Base-by-base conservation (phyloP, 2,888 invertebrate genomes). In the Theretra japonica region DNA sequence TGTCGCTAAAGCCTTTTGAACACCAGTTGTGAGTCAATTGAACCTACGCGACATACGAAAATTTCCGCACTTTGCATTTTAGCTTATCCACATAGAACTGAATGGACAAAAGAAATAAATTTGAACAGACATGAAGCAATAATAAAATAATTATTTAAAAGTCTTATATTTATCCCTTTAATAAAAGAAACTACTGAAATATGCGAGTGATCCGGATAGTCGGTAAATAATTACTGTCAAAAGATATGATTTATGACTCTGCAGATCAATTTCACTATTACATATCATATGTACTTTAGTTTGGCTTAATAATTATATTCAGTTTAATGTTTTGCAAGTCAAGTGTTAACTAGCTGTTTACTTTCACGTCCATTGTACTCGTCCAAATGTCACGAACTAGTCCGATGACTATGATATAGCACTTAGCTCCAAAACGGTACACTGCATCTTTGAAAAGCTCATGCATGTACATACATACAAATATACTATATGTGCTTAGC, bases 381-480 rank as follows among this genome's bases (percentile, higher is more conserved):
- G 30, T 60, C 30, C 30, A 30, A 21, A 58, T 25, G 58, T 41
- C 41, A 41, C 41, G 41, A 41, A 41, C 41, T 58, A 23, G 58
- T 23, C 25, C 58, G 21, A 58, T 19, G 30, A 25, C 60, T 60
- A n/a, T 60, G 60, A 60, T 30, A 33, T 60, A 30, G 19, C 19
- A 60, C n/a, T 30, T 60, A 58, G 30, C 60, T 30, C 30, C 30
- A 60, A 60, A 60, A 60, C n/a, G n/a, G 4, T 30, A 19, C 30
- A 33, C 30, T 30, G n/a, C 60, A n/a, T 60, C 8, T 60, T 60
- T 60, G n/a, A n/a, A 60, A 58, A 58, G 15, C 58, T 79, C 76
- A 68, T 69, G 62, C 48, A 74, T 73, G 56, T 59, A 71, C n/a
- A n/a, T n/a, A n/a, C n/a, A n/a, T n/a, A n/a, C n/a, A n/a, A n/a